Evolutionary conservation across 1,140 invertebrate species (phyloP), one percentile per base, ranked within the genome.

Genomic region (Drosophila ogumai): DNA sequence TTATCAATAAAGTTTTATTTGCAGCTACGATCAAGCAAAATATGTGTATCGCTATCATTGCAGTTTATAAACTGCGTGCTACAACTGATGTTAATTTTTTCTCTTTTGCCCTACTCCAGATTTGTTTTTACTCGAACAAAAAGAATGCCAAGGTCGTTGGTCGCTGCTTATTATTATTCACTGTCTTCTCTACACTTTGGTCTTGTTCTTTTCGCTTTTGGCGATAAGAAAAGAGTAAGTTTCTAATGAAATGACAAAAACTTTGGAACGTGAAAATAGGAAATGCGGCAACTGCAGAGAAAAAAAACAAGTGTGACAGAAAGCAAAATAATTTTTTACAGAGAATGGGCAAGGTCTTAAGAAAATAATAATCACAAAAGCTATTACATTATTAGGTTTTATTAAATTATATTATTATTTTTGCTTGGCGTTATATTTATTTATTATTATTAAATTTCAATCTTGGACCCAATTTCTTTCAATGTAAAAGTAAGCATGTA

Each of bases 191-290:
- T 36, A 31, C 17, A 2, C 9, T 40, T 49, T 31, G 8, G n/a
- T 71, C 10, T 63, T 57, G 41, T 52, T 54, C 55, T 67, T 28
- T 38, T 32, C 19, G 56, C 32, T 54, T 69, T 64, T 58, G 32
- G 57, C 52, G 79, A 81, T 81, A 81, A 81, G 59, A 49, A 28
- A 25, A 17, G 43, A 79, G 57, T 55, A 56, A 72, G 75, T 66
- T 81, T 81, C 79, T 81, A 81, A 81, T 55, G 73, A 77, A 81
- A 81, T 81, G 79, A 76, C 79, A 71, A 75, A 64, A 67, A 67
- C 72, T 59, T 64, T 50, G 40, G 47, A 71, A 64, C 78, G 78
- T 65, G 56, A n/a, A 41, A 41, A 58, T 44, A 43, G 55, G 72
- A 76, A 81, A 50, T 71, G 59, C 64, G 59, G 55, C 78, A 59